Base-by-base conservation (phyloP, 2,888 invertebrate species). In the Tetheella fluctuosa region DNA sequence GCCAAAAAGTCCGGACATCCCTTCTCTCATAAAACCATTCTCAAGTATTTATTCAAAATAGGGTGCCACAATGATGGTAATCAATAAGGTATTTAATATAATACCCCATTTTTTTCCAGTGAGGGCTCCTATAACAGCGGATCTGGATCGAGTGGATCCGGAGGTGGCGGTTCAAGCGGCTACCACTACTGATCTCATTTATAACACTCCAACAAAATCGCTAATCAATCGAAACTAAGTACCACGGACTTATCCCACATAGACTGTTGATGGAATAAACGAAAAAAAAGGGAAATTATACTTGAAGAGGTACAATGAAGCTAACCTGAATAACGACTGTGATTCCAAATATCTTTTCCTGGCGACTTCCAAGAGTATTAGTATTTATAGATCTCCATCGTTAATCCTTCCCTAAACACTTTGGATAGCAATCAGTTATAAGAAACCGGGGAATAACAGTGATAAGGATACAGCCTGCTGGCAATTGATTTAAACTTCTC, bases 111-210 rank as follows among this genome's bases (percentile, higher is more conserved):
- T 67, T 62, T 69, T 85, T 83, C 34, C 73, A 91, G 91, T 39
- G 91, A 91, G 73, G 91, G 91, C 25, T 84, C 91, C 1, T 91
- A 92, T 79, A 91, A 88, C 66, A 81, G 77, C 25, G 82, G 86
- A 25, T 8, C 23, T 68, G 74, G 15, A 66, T 80, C 6, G 77
- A 68, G 3, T 67, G 77, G 81, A 34, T 76, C 77, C 56, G 78
- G 83, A n/a, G 71, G 73, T 4, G 72, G 74, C 28, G 80, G 86
- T 37, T 72, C 79, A 54, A 77, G 71, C 58, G 90, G 91, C 61
- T 91, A 91, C 79, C 91, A 89, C 70, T 92, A 91, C 73, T 89
- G 84, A 91, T 88, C 86, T 88, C 85, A 83, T 70, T 64, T 56
- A 20, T 64, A 54, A 64, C 60, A 34, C 62, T 54, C 60, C 64